phyloP scores from a whole-genome alignment of 2,888 invertebrate genomes.

The Horisme vitalbata region DNA sequence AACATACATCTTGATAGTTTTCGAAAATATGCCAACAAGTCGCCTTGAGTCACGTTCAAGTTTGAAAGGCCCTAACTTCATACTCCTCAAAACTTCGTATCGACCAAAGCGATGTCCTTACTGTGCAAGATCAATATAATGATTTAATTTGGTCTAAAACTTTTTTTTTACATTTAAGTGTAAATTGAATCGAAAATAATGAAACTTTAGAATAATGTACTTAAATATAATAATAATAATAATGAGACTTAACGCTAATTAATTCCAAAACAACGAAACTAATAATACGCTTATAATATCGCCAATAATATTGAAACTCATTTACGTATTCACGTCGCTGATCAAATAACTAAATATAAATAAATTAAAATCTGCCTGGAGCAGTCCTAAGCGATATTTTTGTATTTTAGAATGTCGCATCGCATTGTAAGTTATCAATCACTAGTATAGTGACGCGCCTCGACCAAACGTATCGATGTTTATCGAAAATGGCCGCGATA shows the following conservation, averaged over 20 bases:
- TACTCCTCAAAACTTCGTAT: no score
- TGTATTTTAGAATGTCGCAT: constrained; percentile 36
- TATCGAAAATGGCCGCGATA: constrained; percentile 2
- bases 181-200: no score
- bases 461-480: constrained; percentile 26
- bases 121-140: no score
- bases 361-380: constrained; percentile 38
- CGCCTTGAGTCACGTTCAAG: no score
- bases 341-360: constrained; percentile 41
- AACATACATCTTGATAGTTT: no score
- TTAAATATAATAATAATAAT: constrained; percentile 16
- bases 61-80: no score
- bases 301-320: constrained; percentile 31
- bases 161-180: no score
- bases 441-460: constrained; percentile 22
- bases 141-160: no score
- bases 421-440: constrained; percentile 16
- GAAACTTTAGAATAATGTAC: no score
- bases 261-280: constrained; percentile 21
- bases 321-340: constrained; percentile 32
- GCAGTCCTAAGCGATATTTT: constrained; percentile 43
- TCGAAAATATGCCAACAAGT: no score
- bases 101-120: no score
- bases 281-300: constrained; percentile 35
- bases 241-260: constrained; percentile 18